Evolutionary conservation across 2,797 vertebrate genomes (phyloP).

Genomic region (Ceryle rudis): DNA sequence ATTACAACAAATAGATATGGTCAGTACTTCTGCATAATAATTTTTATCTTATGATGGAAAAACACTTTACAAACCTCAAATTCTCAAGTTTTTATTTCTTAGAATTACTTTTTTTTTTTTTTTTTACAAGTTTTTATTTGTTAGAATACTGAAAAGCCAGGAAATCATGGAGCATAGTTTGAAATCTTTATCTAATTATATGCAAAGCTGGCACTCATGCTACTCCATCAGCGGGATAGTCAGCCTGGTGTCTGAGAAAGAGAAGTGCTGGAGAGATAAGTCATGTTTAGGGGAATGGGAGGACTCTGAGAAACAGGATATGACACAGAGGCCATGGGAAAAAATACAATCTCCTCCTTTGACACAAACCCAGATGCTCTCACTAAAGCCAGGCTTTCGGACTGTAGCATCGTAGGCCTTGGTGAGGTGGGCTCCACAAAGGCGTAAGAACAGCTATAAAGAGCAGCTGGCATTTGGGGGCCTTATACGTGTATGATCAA

Average conservation of each 20-base stretch:
- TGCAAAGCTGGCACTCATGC: not conserved
- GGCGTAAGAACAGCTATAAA: not conserved
- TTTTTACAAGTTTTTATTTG: not conserved
- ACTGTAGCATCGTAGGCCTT: not conserved
- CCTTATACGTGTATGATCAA: rapidly evolving
- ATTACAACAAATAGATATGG: not conserved
- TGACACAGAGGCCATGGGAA: conserved; percentile 68
- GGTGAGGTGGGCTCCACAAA: not conserved
- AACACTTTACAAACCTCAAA: not conserved
- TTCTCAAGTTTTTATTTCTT: not conserved
- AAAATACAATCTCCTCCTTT: conserved; percentile 7
- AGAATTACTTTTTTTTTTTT: not conserved
- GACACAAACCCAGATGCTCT: not conserved
- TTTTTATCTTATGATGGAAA: not conserved
- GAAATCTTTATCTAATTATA: not conserved
- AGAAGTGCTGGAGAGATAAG: conserved; percentile 49
- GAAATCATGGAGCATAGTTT: not conserved
- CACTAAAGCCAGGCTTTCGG: not conserved
- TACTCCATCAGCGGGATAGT: not conserved
- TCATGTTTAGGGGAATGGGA: conserved; percentile 48
- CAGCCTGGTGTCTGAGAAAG: conserved; percentile 32
- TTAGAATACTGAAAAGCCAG: not conserved
- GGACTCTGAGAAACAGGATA: conserved; percentile 58
- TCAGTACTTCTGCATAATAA: not conserved
- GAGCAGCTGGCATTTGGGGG: not conserved